Evolutionary conservation across 1,140 invertebrate genomes (phyloP), one percentile per base, ranked within the genome.

Genomic region (Ooceraea biroi): DNA sequence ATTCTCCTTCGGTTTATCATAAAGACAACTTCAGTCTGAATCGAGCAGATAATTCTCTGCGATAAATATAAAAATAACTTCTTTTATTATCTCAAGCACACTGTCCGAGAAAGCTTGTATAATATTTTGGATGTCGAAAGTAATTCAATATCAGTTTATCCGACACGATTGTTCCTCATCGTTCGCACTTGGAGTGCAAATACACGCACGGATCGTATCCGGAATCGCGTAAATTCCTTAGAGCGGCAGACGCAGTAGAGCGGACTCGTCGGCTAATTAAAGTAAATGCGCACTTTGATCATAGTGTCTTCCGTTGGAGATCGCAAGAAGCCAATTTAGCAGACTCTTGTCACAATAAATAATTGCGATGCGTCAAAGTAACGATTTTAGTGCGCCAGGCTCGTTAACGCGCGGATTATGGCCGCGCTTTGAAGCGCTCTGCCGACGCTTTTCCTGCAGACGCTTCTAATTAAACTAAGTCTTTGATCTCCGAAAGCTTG

Each of bases 391-490:
- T 78, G 22, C 63, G 22, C 63, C 76, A n/a, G 63, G 22, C 76
- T 78, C 76, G 76, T 78, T 78, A 78, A 78, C 76, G 76, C 63
- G 36, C 48, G 63, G 76, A 78, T 78, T 69, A 78, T 69, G 50
- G 63, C 76, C 50, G 76, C 36, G 48, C 63, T 69, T 78, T 78
- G 76, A 78, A 69, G 50, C 63, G 17, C 22, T 5, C 36, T 36
- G 36, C n/a, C n/a, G n/a, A n/a, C n/a, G n/a, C n/a, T 68, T 78
- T 68, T 55, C 74, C 61, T 25, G 10, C 63, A 57, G 63, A 30
- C 61, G 63, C 63, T 78, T 78, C 76, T 69, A 78, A 78, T 78
- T 78, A 78, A 78, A 69, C 76, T 78, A 78, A 78, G 63, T 78
- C 76, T 78, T 78, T 78, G 63, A 78, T 78, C 63, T 30, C 30